Percentiles rank a stretch among this genome's conserved stretches.
phyloP scores from a whole-genome alignment of 2,888 invertebrate genomes.

The Mesorhabditis spiculigera region DNA sequence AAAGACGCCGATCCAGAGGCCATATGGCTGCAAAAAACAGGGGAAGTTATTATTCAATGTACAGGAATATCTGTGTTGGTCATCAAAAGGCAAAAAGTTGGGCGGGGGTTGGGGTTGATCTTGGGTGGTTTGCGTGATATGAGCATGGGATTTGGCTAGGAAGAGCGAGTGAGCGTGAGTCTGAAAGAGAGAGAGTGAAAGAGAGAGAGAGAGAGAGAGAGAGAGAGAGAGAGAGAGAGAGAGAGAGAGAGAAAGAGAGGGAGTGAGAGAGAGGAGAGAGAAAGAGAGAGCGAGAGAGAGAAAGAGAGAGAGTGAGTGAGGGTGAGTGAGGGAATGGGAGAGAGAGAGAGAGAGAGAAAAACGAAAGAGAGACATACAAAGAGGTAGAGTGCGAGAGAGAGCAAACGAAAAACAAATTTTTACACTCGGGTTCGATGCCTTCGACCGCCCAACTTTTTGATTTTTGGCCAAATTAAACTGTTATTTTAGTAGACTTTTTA shows the following conservation, averaged over 20 bases:
- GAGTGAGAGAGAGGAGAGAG: conserved; percentile 10
- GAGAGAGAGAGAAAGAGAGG: neutral
- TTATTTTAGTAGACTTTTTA: too few species aligned
- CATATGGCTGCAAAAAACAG: conserved; percentile 5
- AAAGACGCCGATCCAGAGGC: conserved; percentile 11
- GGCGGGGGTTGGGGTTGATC: neutral
- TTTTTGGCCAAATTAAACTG: too few species aligned
- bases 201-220: neutral
- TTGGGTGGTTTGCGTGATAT: too few species aligned
- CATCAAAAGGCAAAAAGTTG: neutral
- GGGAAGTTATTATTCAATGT: too few species aligned
- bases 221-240: neutral
- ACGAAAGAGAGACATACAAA: neutral
- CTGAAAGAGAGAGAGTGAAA: too few species aligned
- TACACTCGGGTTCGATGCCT: neutral
- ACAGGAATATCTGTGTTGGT: neutral
- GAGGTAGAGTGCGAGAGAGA: conserved; percentile 1
- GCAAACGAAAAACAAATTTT: conserved; percentile 10
- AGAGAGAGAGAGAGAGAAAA: too few species aligned
- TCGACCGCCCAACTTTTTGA: too few species aligned
- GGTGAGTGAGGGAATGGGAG: too few species aligned
- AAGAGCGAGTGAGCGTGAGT: too few species aligned
- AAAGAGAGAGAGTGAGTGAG: too few species aligned
- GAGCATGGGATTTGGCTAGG: neutral
- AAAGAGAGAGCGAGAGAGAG: conserved; percentile 11